Percentiles rank a stretch among this genome's conserved stretches.
phyloP scores from a whole-genome alignment of 1,140 invertebrate genomes.

The Schmidtea mediterranea region DNA sequence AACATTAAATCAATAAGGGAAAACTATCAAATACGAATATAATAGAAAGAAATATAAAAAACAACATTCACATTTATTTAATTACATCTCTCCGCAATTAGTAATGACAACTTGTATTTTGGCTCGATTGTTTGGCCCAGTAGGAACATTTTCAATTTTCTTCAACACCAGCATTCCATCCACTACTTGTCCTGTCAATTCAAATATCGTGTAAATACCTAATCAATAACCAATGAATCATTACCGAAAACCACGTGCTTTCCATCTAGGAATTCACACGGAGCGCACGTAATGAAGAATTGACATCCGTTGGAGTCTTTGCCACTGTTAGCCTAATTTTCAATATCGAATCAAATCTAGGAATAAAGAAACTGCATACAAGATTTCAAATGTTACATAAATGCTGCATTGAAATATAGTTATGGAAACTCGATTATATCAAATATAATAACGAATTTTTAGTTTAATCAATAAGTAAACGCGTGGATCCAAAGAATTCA shows the following conservation, averaged over 20 bases:
- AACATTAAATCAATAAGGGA: no score
- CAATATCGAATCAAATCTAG: slow-evolving; percentile 5
- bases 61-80: background rate
- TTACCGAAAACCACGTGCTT: slow-evolving; percentile 97
- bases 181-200: slow-evolving; percentile 50
- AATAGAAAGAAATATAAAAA: no score
- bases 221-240: no score
- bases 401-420: no score
- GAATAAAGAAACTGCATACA: background rate
- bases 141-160: slow-evolving; percentile 95
- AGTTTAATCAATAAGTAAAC: no score
- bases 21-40: no score
- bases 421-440: no score
- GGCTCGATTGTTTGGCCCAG: slow-evolving; percentile 92
- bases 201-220: no score
- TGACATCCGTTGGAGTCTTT: slow-evolving; percentile 97
- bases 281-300: slow-evolving; percentile 45
- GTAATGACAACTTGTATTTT: slow-evolving; percentile 84
- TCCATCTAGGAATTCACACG: slow-evolving; percentile 61
- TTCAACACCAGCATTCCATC: slow-evolving; percentile 73
- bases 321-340: slow-evolving; percentile 51
- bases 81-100: slow-evolving; percentile 84
- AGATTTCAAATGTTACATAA: background rate
- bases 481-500: no score
- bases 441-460: no score